A percentile compares a stretch with the other conserved stretches of the same genome.
Conservation (phyloP, 2,888 invertebrate species). For the Lepidonotus clava region DNA sequence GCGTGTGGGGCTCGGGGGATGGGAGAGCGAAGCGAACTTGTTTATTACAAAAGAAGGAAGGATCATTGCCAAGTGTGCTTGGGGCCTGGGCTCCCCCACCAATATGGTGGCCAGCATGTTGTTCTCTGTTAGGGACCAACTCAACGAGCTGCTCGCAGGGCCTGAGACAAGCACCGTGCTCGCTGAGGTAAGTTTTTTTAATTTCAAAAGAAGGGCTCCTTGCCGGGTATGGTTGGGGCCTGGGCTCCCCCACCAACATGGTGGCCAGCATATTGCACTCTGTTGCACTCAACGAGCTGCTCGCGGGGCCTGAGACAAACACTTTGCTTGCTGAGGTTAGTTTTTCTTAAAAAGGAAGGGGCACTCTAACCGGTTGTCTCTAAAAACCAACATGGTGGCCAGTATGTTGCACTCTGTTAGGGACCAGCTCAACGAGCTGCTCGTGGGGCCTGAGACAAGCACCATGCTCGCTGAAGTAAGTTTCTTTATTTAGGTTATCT, state of each 20-base stretch:
- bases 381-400: neutral
- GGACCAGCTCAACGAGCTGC: conserved; percentile 43
- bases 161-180: conserved; percentile 39
- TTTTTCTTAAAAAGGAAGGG: neutral
- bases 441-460: conserved; percentile 38
- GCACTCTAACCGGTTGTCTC: neutral
- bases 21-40: too few relatives aligned
- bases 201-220: too few relatives aligned
- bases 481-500: neutral
- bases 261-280: neutral
- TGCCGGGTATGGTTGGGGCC: too few relatives aligned
- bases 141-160: conserved; percentile 47
- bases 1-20: too few relatives aligned
- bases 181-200: conserved; percentile 51
- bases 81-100: too few relatives aligned
- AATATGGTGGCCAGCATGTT: neutral
- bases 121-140: conserved; percentile 22
- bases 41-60: too few relatives aligned
- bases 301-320: conserved; percentile 38
- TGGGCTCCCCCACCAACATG: neutral
- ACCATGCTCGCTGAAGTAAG: conserved; percentile 52
- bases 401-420: conserved; percentile 20
- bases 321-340: conserved; percentile 51
- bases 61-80: too few relatives aligned
- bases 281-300: conserved; percentile 50